Base-by-base conservation (phyloP, 2,888 invertebrate species). In the Hydroisotoma schaefferi region DNA sequence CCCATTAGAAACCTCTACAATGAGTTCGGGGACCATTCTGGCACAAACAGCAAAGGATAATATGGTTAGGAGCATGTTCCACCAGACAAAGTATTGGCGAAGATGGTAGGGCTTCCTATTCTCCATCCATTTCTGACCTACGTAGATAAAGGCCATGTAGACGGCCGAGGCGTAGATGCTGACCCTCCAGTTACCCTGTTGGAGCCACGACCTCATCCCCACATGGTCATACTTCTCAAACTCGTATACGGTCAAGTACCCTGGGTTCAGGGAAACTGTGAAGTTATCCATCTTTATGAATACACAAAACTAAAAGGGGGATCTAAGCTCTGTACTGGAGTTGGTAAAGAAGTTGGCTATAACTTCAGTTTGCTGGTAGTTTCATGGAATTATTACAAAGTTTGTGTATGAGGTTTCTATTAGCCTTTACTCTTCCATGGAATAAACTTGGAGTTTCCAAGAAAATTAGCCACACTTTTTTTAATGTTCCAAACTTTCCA, bases 161-260 rank as follows among this genome's bases (percentile, higher is more conserved):
- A 62, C 1, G 0, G 18, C 40, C 4, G 62, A 62, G 8, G 53
- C 48, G 46, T 62, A 62, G 2, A 62, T 18, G 3, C 43, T 55
- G 27, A 62, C 55, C 5, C 25, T 59, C 59, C 59, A 59, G 26
- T 62, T 55, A 0, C 59, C 28, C 18, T 58, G 51, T 23, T 46
- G 46, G 2, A 62, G 26, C 62, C 62, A 62, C 22, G 28, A n/a
- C 5, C 55, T 58, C 62, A 54, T 55, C 28, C 59, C 56, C 43
- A 43, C 53, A 25, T 62, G 56, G 33, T 59, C 62, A 53, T 62
- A 62, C 25, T 59, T 62, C 52, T 62, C 62, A 56, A 62, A 62
- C 1, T 58, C 51, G 43, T 40, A 62, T 3, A 62, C 23, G 22
- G 28, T 8, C 33, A 62, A 26, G 27, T 62, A 62, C 1, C 28